Evolutionary conservation across 2,888 invertebrate species (phyloP).

Genomic region (Geotrupes spiniger): DNA sequence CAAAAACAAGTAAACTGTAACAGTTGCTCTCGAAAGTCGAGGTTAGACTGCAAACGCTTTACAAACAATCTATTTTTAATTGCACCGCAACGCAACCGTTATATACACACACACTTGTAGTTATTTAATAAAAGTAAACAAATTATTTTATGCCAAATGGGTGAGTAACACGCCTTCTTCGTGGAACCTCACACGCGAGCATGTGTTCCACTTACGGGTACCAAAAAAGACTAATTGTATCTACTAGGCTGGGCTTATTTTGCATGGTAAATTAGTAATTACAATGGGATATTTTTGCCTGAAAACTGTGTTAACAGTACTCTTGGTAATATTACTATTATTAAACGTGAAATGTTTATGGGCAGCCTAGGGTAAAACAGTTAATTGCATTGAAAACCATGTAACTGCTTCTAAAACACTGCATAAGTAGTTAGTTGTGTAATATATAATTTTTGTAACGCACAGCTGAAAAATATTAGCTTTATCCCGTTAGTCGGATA

Average conservation of each 20-base stretch:
- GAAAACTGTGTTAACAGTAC: slow-evolving; percentile 4
- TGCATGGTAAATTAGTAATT: slow-evolving; percentile 3
- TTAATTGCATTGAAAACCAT: slow-evolving; percentile 12
- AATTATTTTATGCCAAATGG: no score
- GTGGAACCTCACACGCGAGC: slow-evolving; percentile 1
- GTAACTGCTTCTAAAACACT: slow-evolving; percentile 2
- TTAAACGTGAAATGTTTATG: slow-evolving; percentile 12
- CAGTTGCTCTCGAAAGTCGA: slow-evolving; percentile 14
- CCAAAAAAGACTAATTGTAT: slow-evolving; percentile 3
- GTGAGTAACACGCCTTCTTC: no score
- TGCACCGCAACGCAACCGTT: no score
- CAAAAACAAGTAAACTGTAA: slow-evolving; percentile 24
- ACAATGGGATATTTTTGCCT: neutral
- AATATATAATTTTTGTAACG: no score
- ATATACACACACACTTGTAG: no score
- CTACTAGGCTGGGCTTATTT: neutral
- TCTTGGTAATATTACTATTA: slow-evolving; percentile 6
- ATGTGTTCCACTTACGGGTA: neutral
- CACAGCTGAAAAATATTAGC: no score
- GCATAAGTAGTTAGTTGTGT: neutral
- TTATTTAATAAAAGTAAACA: no score
- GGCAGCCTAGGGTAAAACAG: slow-evolving; percentile 15
- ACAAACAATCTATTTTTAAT: no score
- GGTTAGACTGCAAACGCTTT: neutral
- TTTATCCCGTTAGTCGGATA: no score